Evolutionary conservation across 37 sponge, comb jelly and placozoan genomes (phyloP).

Genomic region (Spongilla lacustris): DNA sequence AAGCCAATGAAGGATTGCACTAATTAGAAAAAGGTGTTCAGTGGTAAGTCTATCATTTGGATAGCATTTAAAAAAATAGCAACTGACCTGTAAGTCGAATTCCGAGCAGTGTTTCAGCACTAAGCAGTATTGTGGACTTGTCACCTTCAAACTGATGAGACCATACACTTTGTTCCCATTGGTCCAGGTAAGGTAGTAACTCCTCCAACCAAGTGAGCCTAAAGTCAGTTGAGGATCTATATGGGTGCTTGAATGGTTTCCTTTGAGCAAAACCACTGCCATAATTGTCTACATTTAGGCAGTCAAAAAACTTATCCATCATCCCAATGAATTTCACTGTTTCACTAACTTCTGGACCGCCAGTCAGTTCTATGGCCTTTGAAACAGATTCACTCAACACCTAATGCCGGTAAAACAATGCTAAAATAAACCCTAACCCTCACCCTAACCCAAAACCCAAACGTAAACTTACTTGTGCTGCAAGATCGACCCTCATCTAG

Average conservation of each 20-base stretch:
- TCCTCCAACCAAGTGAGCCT: background rate
- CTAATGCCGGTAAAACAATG: background rate
- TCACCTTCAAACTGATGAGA: background rate
- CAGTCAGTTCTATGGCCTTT: conserved; percentile 11
- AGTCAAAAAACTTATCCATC: conserved; percentile 51
- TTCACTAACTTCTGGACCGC: conserved; percentile 6
- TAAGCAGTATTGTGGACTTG: background rate
- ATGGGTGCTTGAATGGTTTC: conserved; percentile 3
- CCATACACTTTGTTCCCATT: conserved; percentile 17
- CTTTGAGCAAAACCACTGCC: background rate
- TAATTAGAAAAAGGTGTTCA: background rate
- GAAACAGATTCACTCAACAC: conserved; percentile 39
- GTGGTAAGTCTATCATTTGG: too few species aligned
- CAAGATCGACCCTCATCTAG: background rate
- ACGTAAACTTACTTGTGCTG: background rate
- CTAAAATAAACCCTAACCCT: background rate
- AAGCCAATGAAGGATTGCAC: conserved; percentile 34
- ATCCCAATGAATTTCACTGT: conserved; percentile 13
- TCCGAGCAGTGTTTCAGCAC: conserved; percentile 1
- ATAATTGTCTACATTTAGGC: conserved; percentile 35
- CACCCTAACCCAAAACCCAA: background rate
- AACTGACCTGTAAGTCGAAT: background rate
- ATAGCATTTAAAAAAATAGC: background rate
- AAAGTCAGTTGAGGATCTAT: background rate
- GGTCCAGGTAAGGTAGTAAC: conserved; percentile 3